Conservation (phyloP, 2,797 vertebrate species). For the Notolabrus celidotus region DNA sequence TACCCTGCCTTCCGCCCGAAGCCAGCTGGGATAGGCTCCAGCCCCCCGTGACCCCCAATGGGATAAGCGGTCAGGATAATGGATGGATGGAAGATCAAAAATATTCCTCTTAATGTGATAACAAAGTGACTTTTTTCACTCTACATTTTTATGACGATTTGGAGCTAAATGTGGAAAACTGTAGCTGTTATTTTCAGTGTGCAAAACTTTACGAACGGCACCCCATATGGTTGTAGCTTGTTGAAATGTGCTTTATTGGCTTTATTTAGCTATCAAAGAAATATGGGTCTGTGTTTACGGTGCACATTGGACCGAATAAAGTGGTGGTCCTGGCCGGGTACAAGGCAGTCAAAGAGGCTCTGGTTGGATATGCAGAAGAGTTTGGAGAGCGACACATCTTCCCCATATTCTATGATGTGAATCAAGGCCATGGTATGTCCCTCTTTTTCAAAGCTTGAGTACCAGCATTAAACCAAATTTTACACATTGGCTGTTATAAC, state of each 20-base stretch:
- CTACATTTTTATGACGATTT: too few species aligned
- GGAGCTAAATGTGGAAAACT: too few species aligned
- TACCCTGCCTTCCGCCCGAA: too few species aligned
- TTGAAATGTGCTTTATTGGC: background rate
- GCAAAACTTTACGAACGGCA: too few species aligned
- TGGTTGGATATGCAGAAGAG: slow-evolving; percentile 74
- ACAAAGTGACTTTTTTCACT: too few species aligned
- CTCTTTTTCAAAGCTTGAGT: background rate
- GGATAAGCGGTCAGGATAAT: too few species aligned
- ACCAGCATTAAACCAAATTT: background rate
- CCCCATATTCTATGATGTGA: slow-evolving; percentile 54
- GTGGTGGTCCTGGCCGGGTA: slow-evolving; percentile 81
- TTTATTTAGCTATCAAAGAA: slow-evolving; percentile 73
- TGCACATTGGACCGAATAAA: slow-evolving; percentile 75
- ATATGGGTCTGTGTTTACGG: slow-evolving; percentile 76
- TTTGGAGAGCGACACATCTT: slow-evolving; percentile 74
- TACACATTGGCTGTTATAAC: background rate
- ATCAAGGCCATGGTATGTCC: slow-evolving; percentile 70
- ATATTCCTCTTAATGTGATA: too few species aligned
- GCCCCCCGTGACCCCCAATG: too few species aligned
- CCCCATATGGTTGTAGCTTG: too few species aligned
- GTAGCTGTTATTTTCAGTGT: too few species aligned
- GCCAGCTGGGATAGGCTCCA: too few species aligned
- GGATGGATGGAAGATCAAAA: too few species aligned
- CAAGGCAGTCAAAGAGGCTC: slow-evolving; percentile 77